Evolutionary conservation across 2,888 invertebrate species (phyloP).

Genomic region (Leptopilina drosophilae): DNA sequence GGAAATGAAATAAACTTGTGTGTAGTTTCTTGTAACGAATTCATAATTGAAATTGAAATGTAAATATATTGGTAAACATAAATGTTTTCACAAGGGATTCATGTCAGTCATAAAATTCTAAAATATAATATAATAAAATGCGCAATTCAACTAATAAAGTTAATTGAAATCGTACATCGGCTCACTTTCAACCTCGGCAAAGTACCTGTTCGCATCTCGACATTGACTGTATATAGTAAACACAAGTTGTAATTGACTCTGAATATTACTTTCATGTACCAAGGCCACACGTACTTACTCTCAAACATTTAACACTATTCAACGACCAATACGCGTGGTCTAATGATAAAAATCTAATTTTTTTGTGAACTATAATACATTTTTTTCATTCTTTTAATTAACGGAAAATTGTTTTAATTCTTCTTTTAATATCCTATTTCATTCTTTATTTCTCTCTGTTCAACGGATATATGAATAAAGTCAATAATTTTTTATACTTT

Average conservation of each 20-base stretch:
- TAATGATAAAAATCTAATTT: neutral
- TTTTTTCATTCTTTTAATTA: neutral
- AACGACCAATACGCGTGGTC: neutral
- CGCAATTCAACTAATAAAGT: slow-evolving; percentile 37
- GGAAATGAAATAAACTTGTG: neutral
- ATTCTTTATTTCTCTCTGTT: neutral
- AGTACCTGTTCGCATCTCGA: slow-evolving; percentile 41
- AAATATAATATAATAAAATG: slow-evolving; percentile 13
- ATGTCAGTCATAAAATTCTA: neutral
- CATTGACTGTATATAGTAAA: slow-evolving; percentile 43
- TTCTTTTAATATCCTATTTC: no score
- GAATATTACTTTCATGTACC: slow-evolving; percentile 73
- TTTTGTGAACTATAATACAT: neutral
- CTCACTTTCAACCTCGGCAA: slow-evolving; percentile 34
- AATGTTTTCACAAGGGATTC: neutral
- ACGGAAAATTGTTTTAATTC: neutral
- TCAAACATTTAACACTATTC: slow-evolving; percentile 9
- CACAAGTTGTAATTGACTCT: slow-evolving; percentile 57
- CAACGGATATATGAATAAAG: no score
- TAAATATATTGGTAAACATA: slow-evolving; percentile 1
- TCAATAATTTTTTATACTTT: no score
- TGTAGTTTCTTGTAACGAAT: neutral
- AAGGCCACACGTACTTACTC: slow-evolving; percentile 67
- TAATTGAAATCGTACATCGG: slow-evolving; percentile 36
- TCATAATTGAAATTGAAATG: neutral